Base-by-base conservation (phyloP, 2,888 invertebrate species). In the Arge pagana region DNA sequence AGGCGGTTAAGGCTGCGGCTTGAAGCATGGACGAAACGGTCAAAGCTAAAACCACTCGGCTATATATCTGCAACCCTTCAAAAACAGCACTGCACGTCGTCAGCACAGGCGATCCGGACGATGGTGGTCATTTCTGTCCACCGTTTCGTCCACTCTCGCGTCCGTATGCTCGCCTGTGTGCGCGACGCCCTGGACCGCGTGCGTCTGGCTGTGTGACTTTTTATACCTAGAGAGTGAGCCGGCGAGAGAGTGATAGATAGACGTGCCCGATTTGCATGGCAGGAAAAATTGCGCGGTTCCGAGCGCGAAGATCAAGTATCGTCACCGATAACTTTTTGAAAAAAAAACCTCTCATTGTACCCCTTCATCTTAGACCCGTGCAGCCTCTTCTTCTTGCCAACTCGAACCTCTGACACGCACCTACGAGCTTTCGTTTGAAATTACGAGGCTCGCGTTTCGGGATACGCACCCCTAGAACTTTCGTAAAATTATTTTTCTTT, bases 41-140 rank as follows among this genome's bases (percentile, higher is more conserved):
- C 69, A 71, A 70, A 69, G 67, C 68, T 67, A 63, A 67, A 67
- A 65, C 60, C 64, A 60, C 58, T 50, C 48, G 57, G 59, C 61
- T 62, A 66, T 66, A 64, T 64, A 64, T 65, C 64, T 53, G 57
- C 60, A 66, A 66, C 65, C 67, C 67, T 66, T 66, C 66, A 66
- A 65, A 63, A n/a, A 21, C 45, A 45, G 45, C 63, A 66, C 65
- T 67, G 65, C 56, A 52, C 57, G 41, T 53, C 50, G 39, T 50
- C 31, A 31, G 33, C 50, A 24, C 26, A n/a, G 31, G 40, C 33
- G 15, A 13, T 15, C 30, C 50, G 16, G 40, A 23, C n/a, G 40
- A 33, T 40, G 50, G 50, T 39, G 50, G 31, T 37, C 39, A 39
- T 40, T 50, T 50, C 23, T 23, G 19, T 50, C 39, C 40, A 50